Evolutionary conservation across 2,888 invertebrate genomes (phyloP).

Genomic region (Zonitis immaculata): DNA sequence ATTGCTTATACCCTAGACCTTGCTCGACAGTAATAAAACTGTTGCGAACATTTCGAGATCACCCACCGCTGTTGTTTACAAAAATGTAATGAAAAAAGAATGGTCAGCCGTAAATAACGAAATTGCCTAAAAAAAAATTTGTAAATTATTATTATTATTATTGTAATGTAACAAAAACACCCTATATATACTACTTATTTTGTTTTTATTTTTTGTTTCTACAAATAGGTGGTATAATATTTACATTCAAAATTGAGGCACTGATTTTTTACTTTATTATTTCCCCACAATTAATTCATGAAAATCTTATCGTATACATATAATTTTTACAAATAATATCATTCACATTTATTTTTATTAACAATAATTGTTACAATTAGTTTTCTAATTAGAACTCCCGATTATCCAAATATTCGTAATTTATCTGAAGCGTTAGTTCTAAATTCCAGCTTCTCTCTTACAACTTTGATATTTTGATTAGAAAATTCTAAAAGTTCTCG

Average conservation of each 20-base stretch:
- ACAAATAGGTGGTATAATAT: background rate
- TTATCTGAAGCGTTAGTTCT: no score
- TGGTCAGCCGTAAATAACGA: no score
- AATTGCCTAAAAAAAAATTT: background rate
- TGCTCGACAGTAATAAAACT: background rate
- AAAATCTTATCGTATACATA: background rate
- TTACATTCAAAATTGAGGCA: background rate
- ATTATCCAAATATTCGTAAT: no score
- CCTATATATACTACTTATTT: background rate
- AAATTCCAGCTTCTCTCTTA: no score
- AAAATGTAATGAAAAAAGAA: no score
- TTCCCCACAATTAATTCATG: background rate
- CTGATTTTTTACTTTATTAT: background rate
- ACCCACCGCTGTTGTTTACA: background rate
- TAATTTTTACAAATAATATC: background rate
- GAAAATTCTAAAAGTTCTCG: no score
- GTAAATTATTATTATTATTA: background rate
- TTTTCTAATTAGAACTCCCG: no score
- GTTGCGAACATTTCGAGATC: background rate
- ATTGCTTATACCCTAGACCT: background rate
- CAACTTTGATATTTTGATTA: no score
- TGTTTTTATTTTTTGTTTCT: background rate
- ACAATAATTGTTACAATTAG: background rate
- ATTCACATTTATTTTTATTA: background rate
- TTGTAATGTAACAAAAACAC: slow-evolving; percentile 11